phyloP scores from a whole-genome alignment of 2,888 invertebrate species.

The Odontomyia ornata region DNA sequence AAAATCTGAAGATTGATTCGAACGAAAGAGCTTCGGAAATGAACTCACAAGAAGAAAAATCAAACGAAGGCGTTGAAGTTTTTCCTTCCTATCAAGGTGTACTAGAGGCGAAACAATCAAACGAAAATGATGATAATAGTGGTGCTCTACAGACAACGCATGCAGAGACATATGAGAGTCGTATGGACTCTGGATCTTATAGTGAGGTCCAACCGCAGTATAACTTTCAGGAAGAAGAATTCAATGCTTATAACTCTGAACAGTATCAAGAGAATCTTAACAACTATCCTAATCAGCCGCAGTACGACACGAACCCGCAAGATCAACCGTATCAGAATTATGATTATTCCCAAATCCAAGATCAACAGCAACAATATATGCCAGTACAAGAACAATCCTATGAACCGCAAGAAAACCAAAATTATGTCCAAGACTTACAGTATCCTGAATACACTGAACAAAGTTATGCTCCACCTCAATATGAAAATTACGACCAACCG shows the following conservation, averaged over 20 bases:
- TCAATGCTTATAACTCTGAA: neutral
- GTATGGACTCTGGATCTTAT: neutral
- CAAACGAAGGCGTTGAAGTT: slow-evolving; percentile 5
- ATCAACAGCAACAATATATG: slow-evolving; percentile 34
- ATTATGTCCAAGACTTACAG: neutral
- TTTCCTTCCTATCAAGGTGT: neutral
- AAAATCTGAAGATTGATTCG: slow-evolving; percentile 33
- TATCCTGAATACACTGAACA: slow-evolving; percentile 4
- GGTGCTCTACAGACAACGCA: neutral
- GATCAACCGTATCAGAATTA: neutral
- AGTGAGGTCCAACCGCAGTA: neutral
- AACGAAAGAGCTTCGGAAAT: slow-evolving; percentile 9
- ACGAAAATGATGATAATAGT: neutral
- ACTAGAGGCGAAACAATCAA: neutral
- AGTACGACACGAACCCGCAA: neutral
- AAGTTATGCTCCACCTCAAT: slow-evolving; percentile 38
- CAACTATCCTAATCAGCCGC: neutral
- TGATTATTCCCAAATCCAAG: slow-evolving; percentile 28
- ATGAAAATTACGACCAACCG: slow-evolving; percentile 52
- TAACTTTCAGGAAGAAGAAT: neutral
- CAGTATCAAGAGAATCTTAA: neutral
- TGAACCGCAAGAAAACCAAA: neutral
- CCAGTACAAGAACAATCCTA: slow-evolving; percentile 16
- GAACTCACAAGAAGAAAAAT: slow-evolving; percentile 39
- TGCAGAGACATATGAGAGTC: neutral